Conservation (phyloP, 2,113 vertebrate species). For the Lucifuga dentata region DNA sequence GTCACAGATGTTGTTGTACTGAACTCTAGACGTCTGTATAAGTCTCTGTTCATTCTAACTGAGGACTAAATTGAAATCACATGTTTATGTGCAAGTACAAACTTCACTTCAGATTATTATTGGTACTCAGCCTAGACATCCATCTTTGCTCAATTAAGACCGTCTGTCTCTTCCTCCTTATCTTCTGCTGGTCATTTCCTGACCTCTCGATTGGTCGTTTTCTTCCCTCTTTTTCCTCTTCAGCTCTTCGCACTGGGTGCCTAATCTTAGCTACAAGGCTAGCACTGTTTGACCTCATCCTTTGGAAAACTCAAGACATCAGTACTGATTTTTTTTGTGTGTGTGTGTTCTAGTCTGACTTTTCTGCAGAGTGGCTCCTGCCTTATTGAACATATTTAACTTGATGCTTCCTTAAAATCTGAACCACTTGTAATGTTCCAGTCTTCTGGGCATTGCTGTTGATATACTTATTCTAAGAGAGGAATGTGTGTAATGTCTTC, state of each 20-base stretch:
- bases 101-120: not conserved
- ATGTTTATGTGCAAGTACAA: not conserved
- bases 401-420: not conserved
- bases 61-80: slow-evolving; percentile 16
- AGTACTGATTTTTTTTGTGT: slow-evolving; percentile 12
- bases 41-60: not conserved
- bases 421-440: not conserved
- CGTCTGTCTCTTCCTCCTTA: slow-evolving; percentile 12
- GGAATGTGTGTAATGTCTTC: not conserved
- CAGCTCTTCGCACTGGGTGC: slow-evolving; percentile 9
- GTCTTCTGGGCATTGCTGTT: no score
- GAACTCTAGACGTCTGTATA: no score
- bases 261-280: slow-evolving; percentile 28
- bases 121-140: slow-evolving; percentile 1
- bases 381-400: no score
- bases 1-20: not conserved
- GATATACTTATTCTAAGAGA: not conserved
- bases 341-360: not conserved
- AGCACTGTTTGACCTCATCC: slow-evolving; percentile 29
- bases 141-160: slow-evolving; percentile 43
- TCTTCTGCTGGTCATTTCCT: slow-evolving; percentile 30
- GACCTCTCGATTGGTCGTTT: slow-evolving; percentile 11
- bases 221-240: slow-evolving; percentile 35
- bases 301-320: slow-evolving; percentile 15
- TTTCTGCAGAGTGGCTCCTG: no score